phyloP scores from a whole-genome alignment of 2,888 invertebrate species.

The Pasiphila rectangulata region DNA sequence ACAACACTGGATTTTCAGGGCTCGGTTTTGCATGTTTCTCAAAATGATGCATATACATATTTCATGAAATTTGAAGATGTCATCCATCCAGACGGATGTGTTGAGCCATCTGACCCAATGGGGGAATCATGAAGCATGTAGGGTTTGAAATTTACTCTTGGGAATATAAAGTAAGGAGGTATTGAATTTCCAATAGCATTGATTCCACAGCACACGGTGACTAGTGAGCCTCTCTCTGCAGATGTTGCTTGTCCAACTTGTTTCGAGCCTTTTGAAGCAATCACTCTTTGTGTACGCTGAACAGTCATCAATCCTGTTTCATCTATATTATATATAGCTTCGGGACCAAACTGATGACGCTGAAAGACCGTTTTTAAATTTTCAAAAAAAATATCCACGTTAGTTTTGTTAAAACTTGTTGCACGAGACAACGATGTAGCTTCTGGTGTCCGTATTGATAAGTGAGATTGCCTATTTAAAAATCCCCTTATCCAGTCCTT shows the following conservation, averaged over 20 bases:
- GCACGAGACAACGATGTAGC: conserved; percentile 30
- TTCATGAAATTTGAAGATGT: conserved; percentile 21
- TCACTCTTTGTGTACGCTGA: conserved; percentile 28
- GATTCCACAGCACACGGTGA: conserved; percentile 25
- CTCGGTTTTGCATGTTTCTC: conserved; percentile 29
- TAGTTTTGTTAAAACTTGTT: conserved; percentile 25
- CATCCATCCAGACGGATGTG: conserved; percentile 35
- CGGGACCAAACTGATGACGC: conserved; percentile 31
- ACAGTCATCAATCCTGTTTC: conserved; percentile 30
- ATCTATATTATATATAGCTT: conserved; percentile 35
- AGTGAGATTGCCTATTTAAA: conserved; percentile 27
- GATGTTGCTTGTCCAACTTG: conserved; percentile 37
- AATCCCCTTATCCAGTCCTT: conserved; percentile 31
- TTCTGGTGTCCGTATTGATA: conserved; percentile 33
- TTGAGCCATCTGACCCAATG: conserved; percentile 31
- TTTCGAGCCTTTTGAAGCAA: conserved; percentile 33
- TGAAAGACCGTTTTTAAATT: conserved; percentile 24
- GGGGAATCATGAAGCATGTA: conserved; percentile 22
- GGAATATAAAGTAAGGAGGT: conserved; percentile 26
- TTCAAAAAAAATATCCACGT: conserved; percentile 28
- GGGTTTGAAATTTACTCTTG: conserved; percentile 29
- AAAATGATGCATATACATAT: conserved; percentile 25
- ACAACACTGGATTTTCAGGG: conserved; percentile 24
- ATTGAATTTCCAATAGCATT: conserved; percentile 28
- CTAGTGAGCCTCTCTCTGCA: conserved; percentile 32